Evolutionary conservation across 1,140 invertebrate genomes (phyloP).

Genomic region (Aphelenchoides fujianensis): DNA sequence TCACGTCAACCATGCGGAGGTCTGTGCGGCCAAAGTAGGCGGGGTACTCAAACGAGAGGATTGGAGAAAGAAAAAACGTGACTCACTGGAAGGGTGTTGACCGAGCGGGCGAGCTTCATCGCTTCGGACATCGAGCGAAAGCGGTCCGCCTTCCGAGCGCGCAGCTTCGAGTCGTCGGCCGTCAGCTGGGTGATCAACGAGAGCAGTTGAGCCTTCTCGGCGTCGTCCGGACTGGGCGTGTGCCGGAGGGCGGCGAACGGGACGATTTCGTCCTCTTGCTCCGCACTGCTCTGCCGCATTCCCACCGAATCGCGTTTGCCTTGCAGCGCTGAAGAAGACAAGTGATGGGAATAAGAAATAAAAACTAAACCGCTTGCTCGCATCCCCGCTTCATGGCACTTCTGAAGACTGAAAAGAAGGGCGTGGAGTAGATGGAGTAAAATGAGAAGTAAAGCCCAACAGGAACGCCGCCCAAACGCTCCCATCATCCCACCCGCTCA

Average conservation of each 20-base stretch:
- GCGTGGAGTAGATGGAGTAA: no score
- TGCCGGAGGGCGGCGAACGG: neutral
- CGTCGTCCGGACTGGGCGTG: no score
- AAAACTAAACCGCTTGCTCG: constrained; percentile 62
- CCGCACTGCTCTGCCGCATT: neutral
- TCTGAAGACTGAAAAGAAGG: constrained; percentile 63
- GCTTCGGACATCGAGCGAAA: constrained; percentile 3
- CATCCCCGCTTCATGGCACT: constrained; percentile 68
- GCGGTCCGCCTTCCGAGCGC: neutral
- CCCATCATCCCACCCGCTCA: no score
- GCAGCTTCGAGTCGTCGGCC: neutral
- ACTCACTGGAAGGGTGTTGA: neutral
- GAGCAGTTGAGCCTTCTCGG: no score
- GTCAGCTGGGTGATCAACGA: neutral
- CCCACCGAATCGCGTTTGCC: constrained; percentile 17
- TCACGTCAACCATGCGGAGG: neutral
- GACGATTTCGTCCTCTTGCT: neutral
- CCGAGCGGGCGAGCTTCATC: neutral
- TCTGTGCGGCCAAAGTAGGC: constrained; percentile 1
- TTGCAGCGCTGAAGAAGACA: constrained; percentile 84
- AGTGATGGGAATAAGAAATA: no score
- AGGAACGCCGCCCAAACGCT: no score
- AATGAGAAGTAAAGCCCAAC: no score
- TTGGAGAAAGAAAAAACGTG: neutral
- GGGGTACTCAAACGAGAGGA: neutral